Evolutionary conservation across 2,113 vertebrate genomes (phyloP).

Genomic region (Salvelinus alpinus): DNA sequence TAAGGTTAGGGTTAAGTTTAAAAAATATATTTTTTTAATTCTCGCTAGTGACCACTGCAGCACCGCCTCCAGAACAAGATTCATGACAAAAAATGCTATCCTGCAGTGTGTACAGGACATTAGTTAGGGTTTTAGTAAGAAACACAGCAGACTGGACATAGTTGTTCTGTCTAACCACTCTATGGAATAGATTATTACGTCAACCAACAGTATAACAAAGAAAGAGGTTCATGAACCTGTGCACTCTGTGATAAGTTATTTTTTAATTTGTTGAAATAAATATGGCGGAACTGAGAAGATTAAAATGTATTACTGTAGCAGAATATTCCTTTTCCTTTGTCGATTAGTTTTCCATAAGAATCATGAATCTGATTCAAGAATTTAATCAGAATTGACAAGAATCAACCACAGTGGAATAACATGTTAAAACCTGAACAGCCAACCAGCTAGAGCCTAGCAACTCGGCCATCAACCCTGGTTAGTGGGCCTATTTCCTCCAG

Average conservation of each 20-base stretch:
- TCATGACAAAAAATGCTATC: too few species aligned
- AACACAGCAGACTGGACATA: conserved; percentile 22
- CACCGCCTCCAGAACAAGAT: too few species aligned
- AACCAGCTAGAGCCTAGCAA: conserved; percentile 1
- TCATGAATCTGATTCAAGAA: too few species aligned
- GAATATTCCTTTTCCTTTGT: conserved; percentile 35
- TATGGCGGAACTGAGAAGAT: conserved; percentile 31
- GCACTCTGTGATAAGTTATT: conserved; percentile 37
- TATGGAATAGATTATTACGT: conserved; percentile 60
- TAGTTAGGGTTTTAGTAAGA: conserved; percentile 38
- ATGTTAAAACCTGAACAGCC: conserved; percentile 22
- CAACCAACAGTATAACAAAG: conserved; percentile 39
- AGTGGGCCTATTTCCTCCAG: neutral
- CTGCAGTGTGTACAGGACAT: neutral
- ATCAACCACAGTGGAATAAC: conserved; percentile 24
- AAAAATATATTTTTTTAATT: too few species aligned
- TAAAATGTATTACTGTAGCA: conserved; percentile 15
- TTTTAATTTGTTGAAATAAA: conserved; percentile 55
- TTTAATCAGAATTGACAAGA: neutral
- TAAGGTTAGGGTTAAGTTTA: too few species aligned
- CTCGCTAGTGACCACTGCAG: too few species aligned
- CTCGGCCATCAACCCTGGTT: conserved; percentile 9
- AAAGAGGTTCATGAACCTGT: conserved; percentile 52
- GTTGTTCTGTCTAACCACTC: conserved; percentile 35
- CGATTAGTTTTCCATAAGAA: conserved; percentile 23